Evolutionary conservation across 2,113 vertebrate genomes (phyloP).

Genomic region (Talpa occidentalis): DNA sequence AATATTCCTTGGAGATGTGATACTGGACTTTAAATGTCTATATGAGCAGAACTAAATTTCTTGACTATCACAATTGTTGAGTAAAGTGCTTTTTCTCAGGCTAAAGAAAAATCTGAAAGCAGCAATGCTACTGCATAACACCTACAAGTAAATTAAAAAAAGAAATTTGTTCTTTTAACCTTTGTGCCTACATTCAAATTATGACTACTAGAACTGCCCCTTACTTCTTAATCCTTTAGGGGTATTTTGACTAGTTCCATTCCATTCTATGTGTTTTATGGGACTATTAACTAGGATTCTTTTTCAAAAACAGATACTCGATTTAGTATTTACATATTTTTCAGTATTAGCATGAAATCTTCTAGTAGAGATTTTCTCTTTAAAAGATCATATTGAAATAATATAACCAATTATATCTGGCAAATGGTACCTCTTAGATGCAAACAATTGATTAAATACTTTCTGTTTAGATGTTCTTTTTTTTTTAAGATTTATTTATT

Average conservation of each 20-base stretch:
- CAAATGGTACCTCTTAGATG: slow-evolving; percentile 33
- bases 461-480: not conserved
- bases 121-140: not conserved
- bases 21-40: not conserved
- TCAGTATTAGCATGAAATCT: slow-evolving; percentile 7
- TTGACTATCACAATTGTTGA: not conserved
- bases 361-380: not conserved
- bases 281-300: not conserved
- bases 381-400: not conserved
- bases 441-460: slow-evolving; percentile 3
- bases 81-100: not conserved
- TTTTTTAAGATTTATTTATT: too few species aligned
- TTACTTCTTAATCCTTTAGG: not conserved
- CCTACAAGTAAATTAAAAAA: not conserved
- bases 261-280: not conserved
- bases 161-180: not conserved
- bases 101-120: not conserved
- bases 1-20: not conserved
- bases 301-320: not conserved
- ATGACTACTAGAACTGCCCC: not conserved
- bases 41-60: slow-evolving; percentile 25
- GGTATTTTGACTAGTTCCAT: not conserved
- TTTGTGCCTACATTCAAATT: not conserved
- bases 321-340: slow-evolving; percentile 38
- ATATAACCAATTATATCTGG: not conserved